These are phyloP conservation scores for Sceliomorpha sp. DNA, from an alignment of 2,888 invertebrate genomes.

Conservation along the genomic window DNA sequence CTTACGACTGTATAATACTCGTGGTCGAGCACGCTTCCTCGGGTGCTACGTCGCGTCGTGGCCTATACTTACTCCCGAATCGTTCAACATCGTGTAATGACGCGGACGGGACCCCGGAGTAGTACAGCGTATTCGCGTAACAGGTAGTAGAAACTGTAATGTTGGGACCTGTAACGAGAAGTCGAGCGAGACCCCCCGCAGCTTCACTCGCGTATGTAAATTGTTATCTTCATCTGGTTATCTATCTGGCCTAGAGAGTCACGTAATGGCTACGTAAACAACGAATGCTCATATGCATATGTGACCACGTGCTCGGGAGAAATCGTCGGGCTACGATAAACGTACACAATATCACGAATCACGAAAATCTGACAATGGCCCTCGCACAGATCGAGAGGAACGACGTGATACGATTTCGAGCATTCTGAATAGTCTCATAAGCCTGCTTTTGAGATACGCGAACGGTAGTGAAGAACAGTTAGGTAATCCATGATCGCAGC, in stretches of 20 bases:
- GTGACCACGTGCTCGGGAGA: slow-evolving; percentile 10
- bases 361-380: slow-evolving; percentile 28
- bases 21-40: too few relatives aligned
- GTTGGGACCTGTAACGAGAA: slow-evolving; percentile 40
- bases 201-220: slow-evolving; percentile 31
- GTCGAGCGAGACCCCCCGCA: slow-evolving; percentile 35
- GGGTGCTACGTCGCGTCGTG: too few relatives aligned
- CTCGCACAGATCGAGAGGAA: slow-evolving; percentile 31
- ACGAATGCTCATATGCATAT: slow-evolving; percentile 19
- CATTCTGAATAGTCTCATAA: not conserved
- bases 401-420: slow-evolving; percentile 34
- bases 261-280: slow-evolving; percentile 48
- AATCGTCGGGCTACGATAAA: slow-evolving; percentile 35
- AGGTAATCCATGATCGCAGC: slow-evolving; percentile 4
- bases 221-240: slow-evolving; percentile 52
- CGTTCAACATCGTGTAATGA: slow-evolving; percentile 4
- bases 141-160: slow-evolving; percentile 23
- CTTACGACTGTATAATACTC: too few relatives aligned
- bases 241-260: slow-evolving; percentile 48
- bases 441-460: not conserved
- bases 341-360: slow-evolving; percentile 15
- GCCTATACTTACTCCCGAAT: slow-evolving; percentile 1
- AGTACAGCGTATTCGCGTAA: slow-evolving; percentile 9
- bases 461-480: slow-evolving; percentile 15
- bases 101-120: slow-evolving; percentile 1